A percentile compares a stretch with the other conserved stretches of the same genome.
These are phyloP conservation scores for Euzetes globulus DNA, from an alignment of 2,888 invertebrate genomes.

Conservation along the genomic window DNA sequence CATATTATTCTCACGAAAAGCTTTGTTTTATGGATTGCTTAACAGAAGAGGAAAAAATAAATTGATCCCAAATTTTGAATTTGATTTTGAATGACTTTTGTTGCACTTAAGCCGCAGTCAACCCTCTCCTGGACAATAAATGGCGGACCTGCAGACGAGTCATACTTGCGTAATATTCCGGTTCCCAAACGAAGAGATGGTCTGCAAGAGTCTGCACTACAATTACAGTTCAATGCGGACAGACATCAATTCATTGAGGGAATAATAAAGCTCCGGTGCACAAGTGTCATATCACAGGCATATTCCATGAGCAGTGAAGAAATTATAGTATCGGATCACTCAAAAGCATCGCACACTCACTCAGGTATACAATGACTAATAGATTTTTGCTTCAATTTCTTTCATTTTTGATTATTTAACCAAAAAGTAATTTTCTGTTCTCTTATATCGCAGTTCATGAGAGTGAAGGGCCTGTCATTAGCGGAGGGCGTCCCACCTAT, in stretches of 20 bases:
- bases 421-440: background rate
- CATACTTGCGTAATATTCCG: background rate
- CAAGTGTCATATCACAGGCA: conserved; percentile 42
- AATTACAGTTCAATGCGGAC: conserved; percentile 39
- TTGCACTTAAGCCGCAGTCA: conserved; percentile 37
- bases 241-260: conserved; percentile 39
- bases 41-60: background rate
- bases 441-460: conserved; percentile 32
- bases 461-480: conserved; percentile 37
- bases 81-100: background rate
- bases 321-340: conserved; percentile 40
- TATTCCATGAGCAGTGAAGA: conserved; percentile 37
- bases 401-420: background rate
- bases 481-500: conserved; percentile 37
- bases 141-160: conserved; percentile 35
- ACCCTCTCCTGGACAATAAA: conserved; percentile 41
- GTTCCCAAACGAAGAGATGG: conserved; percentile 32
- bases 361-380: conserved; percentile 33
- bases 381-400: conserved; percentile 4
- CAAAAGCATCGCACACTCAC: conserved; percentile 39
- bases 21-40: background rate
- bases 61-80: background rate
- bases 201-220: conserved; percentile 38
- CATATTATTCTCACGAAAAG: background rate
- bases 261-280: conserved; percentile 41